phyloP scores from a whole-genome alignment of 2,113 vertebrate species.

The Urocitellus parryii region DNA sequence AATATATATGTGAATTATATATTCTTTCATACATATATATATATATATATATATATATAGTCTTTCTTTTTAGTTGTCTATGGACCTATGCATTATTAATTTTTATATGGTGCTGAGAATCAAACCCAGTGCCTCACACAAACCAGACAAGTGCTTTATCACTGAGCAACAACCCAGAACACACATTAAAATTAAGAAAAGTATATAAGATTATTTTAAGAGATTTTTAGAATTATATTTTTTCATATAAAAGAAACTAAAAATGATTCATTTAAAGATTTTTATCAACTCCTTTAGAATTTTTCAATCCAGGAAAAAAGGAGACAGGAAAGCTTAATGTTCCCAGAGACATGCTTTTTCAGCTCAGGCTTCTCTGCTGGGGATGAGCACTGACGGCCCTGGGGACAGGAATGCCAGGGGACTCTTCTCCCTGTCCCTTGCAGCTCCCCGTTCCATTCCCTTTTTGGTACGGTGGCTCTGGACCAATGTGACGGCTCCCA shows the following conservation, averaged over 20 bases:
- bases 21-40: too few relatives aligned
- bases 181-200: neutral
- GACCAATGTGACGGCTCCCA: neutral
- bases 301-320: neutral
- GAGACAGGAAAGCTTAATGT: neutral
- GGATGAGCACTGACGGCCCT: accelerated
- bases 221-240: neutral
- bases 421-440: neutral
- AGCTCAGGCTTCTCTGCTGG: too few relatives aligned
- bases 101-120: too few relatives aligned
- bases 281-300: neutral
- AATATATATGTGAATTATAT: too few relatives aligned
- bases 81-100: too few relatives aligned
- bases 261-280: neutral
- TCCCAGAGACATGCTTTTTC: neutral
- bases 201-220: neutral
- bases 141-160: too few relatives aligned
- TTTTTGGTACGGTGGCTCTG: neutral
- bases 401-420: too few relatives aligned
- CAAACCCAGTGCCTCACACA: too few relatives aligned
- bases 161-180: too few relatives aligned
- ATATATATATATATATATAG: too few relatives aligned
- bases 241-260: neutral
- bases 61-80: too few relatives aligned
- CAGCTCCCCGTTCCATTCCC: too few relatives aligned